Percentiles rank a stretch among this genome's conserved stretches.
Conservation (phyloP, 1,140 invertebrate species). For the Diuraphis noxia region DNA sequence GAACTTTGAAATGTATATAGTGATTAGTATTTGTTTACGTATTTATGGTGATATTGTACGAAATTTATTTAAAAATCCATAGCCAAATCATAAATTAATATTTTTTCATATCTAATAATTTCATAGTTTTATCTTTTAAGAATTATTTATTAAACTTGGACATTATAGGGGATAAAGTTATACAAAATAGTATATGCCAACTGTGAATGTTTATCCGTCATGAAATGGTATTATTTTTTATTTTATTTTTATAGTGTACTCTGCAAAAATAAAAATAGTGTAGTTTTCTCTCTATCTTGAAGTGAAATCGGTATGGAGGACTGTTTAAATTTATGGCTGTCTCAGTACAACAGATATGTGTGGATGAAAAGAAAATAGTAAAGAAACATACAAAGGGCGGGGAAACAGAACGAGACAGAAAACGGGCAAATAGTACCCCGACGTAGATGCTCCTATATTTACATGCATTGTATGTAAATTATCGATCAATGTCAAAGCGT, state of each 20-base stretch:
- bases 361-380: background rate
- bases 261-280: constrained; percentile 24
- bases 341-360: background rate
- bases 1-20: background rate
- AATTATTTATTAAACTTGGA: background rate
- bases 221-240: background rate
- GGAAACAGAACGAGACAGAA: constrained; percentile 21
- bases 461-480: constrained; percentile 52
- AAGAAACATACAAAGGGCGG: background rate
- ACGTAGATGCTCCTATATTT: constrained; percentile 10
- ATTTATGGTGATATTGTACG: background rate
- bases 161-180: background rate
- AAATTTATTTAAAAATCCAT: background rate
- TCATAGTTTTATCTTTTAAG: background rate
- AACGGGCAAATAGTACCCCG: constrained; percentile 30
- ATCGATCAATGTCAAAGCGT: constrained; percentile 51
- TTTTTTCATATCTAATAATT: background rate
- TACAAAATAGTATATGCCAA: background rate
- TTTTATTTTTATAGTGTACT: background rate
- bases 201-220: background rate
- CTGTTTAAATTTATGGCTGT: constrained; percentile 37
- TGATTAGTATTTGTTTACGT: too few species aligned
- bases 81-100: background rate
- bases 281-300: background rate
- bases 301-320: constrained; percentile 12